These are phyloP conservation scores for Peromyscus californicus DNA, from an alignment of 2,113 vertebrate genomes.

Conservation along the genomic window DNA sequence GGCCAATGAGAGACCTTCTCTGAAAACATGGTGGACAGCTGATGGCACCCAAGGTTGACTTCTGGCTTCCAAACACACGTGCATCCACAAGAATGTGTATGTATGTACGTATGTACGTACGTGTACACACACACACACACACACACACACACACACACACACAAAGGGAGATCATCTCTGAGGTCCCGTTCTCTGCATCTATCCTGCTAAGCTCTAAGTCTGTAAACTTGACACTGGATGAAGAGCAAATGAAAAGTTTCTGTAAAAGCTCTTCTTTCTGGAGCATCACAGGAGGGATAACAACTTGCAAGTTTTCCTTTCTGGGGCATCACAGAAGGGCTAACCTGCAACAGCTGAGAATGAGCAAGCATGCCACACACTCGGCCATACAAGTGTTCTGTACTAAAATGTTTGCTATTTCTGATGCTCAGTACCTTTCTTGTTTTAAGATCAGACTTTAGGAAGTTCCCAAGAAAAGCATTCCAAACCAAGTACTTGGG, in stretches of 20 bases:
- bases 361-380: conserved; percentile 54
- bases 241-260: conserved; percentile 42
- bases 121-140: neutral
- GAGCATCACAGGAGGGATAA: conserved; percentile 32
- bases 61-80: neutral
- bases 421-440: conserved; percentile 42
- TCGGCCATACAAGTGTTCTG: conserved; percentile 62
- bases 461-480: neutral
- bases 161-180: neutral
- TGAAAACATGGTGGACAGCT: neutral
- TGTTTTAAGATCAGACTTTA: conserved; percentile 54
- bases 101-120: no score
- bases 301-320: conserved; percentile 57
- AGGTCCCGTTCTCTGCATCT: neutral
- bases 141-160: neutral
- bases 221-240: conserved; percentile 55
- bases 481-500: neutral
- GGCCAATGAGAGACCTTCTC: neutral
- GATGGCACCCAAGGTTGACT: neutral
- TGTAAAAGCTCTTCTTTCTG: conserved; percentile 39
- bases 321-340: conserved; percentile 15
- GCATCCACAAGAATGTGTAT: no score
- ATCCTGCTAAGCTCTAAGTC: neutral
- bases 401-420: conserved; percentile 52
- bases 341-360: conserved; percentile 81